These are phyloP conservation scores for Protobothrops flavoviridis DNA, from an alignment of 2,113 vertebrate genomes.

Conservation along the genomic window DNA sequence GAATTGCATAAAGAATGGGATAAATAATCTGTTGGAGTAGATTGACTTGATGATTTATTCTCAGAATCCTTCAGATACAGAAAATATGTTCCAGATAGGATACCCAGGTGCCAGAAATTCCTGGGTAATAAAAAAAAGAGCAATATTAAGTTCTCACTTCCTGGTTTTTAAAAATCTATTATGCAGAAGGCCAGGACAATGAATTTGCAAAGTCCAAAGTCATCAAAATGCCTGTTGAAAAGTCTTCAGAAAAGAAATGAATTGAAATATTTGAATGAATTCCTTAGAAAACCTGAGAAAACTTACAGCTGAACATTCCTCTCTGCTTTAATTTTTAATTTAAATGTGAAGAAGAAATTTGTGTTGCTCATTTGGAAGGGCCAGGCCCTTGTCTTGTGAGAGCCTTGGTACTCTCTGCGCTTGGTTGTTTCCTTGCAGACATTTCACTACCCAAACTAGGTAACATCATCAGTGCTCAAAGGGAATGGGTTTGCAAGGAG, in stretches of 20 bases:
- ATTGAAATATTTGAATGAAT: background rate
- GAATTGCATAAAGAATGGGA: background rate
- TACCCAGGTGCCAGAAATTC: background rate
- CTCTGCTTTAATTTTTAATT: background rate
- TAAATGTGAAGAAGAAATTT: background rate
- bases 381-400: too few species aligned
- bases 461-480: too few species aligned
- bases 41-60: background rate
- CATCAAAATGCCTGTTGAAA: background rate
- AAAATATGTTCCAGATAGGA: background rate
- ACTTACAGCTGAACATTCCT: background rate
- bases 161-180: background rate
- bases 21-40: background rate
- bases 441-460: too few species aligned
- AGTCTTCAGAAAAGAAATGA: background rate
- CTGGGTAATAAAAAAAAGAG: background rate
- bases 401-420: too few species aligned
- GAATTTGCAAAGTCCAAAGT: background rate
- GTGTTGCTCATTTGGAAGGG: too few species aligned
- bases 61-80: background rate
- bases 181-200: background rate
- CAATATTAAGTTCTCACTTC: background rate
- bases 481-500: too few species aligned
- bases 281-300: background rate
- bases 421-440: too few species aligned